Evolutionary conservation across 2,888 invertebrate species (phyloP).

Genomic region (Clostera curtula): DNA sequence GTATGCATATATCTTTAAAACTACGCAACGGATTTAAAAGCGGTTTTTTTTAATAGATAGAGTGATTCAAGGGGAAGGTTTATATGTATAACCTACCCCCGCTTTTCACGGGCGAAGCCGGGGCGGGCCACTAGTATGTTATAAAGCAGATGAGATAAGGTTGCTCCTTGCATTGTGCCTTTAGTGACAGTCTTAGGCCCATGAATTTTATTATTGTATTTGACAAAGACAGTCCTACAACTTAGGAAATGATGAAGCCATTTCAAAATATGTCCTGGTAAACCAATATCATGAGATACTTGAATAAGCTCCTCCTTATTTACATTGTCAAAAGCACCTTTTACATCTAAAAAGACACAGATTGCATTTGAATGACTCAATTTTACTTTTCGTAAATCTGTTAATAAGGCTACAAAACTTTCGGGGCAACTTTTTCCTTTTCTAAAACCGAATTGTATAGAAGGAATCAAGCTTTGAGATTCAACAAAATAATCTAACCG

Average conservation of each 20-base stretch:
- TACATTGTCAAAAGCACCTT: conserved; percentile 17
- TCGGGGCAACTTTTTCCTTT: conserved; percentile 8
- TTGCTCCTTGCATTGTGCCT: conserved; percentile 14
- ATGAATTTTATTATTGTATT: conserved; percentile 12
- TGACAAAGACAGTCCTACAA: conserved; percentile 10
- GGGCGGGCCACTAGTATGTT: no score
- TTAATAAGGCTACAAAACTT: conserved; percentile 4
- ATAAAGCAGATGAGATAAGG: conserved; percentile 10
- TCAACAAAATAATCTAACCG: conserved; percentile 2
- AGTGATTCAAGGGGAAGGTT: no score
- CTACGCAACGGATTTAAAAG: no score
- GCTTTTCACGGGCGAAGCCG: no score
- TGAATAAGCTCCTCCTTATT: background rate
- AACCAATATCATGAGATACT: conserved; percentile 1
- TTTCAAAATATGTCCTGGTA: conserved; percentile 3
- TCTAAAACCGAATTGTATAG: conserved; percentile 6
- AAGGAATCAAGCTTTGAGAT: no score
- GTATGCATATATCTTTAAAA: no score
- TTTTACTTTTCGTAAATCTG: conserved; percentile 4
- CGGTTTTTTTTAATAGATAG: no score
- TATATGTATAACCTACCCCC: no score
- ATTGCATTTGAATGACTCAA: conserved; percentile 3
- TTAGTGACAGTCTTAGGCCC: conserved; percentile 9
- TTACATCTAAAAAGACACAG: conserved; percentile 9
- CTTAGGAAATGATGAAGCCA: conserved; percentile 8